These are phyloP conservation scores for Tuberolachnus salignus DNA, from an alignment of 2,888 invertebrate genomes.

Conservation along the genomic window DNA sequence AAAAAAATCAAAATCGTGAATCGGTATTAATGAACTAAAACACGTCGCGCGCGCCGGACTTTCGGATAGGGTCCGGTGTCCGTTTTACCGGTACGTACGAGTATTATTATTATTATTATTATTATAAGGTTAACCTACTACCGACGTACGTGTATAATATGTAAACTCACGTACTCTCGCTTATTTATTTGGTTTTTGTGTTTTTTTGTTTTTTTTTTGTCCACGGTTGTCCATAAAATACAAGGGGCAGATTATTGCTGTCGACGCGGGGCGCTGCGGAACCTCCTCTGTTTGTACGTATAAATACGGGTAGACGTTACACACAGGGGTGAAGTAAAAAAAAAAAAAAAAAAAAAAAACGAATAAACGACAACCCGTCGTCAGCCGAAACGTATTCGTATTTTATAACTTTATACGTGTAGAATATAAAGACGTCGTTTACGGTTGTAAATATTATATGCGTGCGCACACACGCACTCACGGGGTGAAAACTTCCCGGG, in stretches of 20 bases:
- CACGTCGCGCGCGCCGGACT: slow-evolving; percentile 20
- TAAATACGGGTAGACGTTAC: background rate
- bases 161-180: slow-evolving; percentile 29
- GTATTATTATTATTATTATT: too few relatives aligned
- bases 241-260: slow-evolving; percentile 8
- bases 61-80: slow-evolving; percentile 39
- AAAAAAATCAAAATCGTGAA: too few relatives aligned
- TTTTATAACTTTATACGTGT: too few relatives aligned
- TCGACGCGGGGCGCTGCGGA: background rate
- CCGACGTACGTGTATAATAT: background rate
- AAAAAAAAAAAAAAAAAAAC: too few relatives aligned
- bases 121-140: too few relatives aligned
- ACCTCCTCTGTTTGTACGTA: background rate
- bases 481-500: too few relatives aligned
- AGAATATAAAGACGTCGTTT: too few relatives aligned
- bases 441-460: too few relatives aligned
- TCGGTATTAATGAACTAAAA: slow-evolving; percentile 52
- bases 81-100: too few relatives aligned
- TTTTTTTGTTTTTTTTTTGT: background rate
- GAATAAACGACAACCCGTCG: too few relatives aligned
- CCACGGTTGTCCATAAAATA: background rate
- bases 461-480: too few relatives aligned
- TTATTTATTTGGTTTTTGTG: background rate
- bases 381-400: too few relatives aligned
- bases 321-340: background rate